These are phyloP conservation scores for Bettongia penicillata DNA, from an alignment of 2,113 vertebrate genomes.

Conservation along the genomic window DNA sequence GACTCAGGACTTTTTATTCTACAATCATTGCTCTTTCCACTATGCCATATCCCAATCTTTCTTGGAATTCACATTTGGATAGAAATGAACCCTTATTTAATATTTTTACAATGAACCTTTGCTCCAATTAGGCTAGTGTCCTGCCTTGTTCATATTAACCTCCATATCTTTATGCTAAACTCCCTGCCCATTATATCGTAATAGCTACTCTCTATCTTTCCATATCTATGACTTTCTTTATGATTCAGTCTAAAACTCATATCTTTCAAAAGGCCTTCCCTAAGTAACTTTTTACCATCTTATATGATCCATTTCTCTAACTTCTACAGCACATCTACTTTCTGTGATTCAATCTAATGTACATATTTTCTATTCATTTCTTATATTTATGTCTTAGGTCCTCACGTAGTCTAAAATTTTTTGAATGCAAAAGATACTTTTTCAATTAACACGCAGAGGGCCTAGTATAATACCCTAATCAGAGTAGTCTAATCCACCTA, in stretches of 20 bases:
- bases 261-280: background rate
- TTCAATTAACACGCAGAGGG: background rate
- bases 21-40: background rate
- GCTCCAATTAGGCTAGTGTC: background rate
- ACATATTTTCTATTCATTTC: background rate
- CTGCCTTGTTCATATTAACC: background rate
- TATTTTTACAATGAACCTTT: background rate
- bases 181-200: background rate
- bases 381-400: background rate
- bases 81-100: no score
- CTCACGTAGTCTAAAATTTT: slow-evolving; percentile 15
- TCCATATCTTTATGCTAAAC: background rate
- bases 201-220: background rate
- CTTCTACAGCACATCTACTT: background rate
- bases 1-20: background rate
- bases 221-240: background rate
- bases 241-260: accelerated
- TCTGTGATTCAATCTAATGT: background rate
- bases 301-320: background rate
- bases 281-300: background rate
- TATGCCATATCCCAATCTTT: background rate
- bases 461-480: background rate
- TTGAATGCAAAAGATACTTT: background rate
- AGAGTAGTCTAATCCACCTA: background rate
- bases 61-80: background rate